These are phyloP conservation scores for Falco berigora DNA, from an alignment of 2,797 vertebrate genomes.

Conservation along the genomic window DNA sequence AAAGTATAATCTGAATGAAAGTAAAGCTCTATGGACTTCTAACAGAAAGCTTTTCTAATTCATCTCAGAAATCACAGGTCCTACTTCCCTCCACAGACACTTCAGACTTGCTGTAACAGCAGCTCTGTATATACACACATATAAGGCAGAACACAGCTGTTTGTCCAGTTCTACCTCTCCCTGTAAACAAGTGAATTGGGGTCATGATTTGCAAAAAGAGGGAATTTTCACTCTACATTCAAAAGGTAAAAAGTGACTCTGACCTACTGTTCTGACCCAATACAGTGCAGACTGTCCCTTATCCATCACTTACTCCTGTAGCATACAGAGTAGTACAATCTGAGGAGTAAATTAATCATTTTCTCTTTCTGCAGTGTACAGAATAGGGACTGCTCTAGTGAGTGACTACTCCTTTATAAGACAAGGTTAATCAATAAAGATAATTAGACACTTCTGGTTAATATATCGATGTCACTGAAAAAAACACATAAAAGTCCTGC, in stretches of 20 bases:
- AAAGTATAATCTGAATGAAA: neutral
- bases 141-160: neutral
- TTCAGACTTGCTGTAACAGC: neutral
- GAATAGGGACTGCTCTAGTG: conserved; percentile 20
- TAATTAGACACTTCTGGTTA: conserved; percentile 54
- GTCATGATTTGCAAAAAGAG: neutral
- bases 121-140: neutral
- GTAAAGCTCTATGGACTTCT: neutral
- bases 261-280: conserved; percentile 43
- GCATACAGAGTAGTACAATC: conserved; percentile 2
- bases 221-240: neutral
- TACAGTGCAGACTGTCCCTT: conserved; percentile 9
- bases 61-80: neutral
- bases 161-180: neutral
- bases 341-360: conserved; percentile 53
- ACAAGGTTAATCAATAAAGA: conserved; percentile 61
- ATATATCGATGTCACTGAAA: neutral
- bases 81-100: neutral
- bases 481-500: neutral
- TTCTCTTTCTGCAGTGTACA: conserved; percentile 15
- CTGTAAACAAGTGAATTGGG: neutral
- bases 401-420: conserved; percentile 43
- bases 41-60: neutral
- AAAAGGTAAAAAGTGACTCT: conserved; percentile 39
- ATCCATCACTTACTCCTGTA: neutral